Conservation (phyloP, 2,797 vertebrate species). For the Manis crassicaudata region DNA sequence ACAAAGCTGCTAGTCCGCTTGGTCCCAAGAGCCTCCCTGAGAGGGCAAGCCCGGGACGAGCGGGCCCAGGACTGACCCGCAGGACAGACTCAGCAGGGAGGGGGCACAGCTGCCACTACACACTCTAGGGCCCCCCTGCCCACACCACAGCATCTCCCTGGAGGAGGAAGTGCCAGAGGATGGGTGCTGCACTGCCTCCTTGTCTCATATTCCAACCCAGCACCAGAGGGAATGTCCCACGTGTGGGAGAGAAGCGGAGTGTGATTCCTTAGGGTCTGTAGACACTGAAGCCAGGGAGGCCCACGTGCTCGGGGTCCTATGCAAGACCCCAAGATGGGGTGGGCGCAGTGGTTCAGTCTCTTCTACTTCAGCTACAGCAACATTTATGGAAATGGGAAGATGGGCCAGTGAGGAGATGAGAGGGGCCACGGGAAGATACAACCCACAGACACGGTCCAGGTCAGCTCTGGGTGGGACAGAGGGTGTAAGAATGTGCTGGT, state of each 20-base stretch:
- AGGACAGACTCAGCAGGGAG: background rate
- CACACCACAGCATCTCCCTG: no score
- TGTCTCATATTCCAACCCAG: background rate
- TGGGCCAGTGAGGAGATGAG: background rate
- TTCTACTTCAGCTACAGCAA: background rate
- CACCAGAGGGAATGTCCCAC: background rate
- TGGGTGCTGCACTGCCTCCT: accelerated
- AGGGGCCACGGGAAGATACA: background rate
- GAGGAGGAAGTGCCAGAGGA: background rate
- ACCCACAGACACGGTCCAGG: background rate
- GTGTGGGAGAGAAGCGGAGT: background rate
- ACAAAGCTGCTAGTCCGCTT: background rate
- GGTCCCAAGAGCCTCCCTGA: background rate
- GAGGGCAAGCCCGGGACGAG: background rate
- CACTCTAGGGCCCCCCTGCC: background rate
- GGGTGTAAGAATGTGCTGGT: accelerated
- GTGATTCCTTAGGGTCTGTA: background rate
- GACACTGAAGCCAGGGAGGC: background rate
- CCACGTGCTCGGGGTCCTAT: accelerated
- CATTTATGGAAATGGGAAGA: background rate
- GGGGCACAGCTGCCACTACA: background rate
- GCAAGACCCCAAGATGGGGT: background rate
- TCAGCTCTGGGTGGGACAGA: background rate
- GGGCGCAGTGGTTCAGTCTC: no score
- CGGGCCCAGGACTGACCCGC: background rate